Percentiles rank a stretch among this genome's conserved stretches.
Conservation (phyloP, 2,888 invertebrate genomes). For the Xestoiulus laeticollis region DNA sequence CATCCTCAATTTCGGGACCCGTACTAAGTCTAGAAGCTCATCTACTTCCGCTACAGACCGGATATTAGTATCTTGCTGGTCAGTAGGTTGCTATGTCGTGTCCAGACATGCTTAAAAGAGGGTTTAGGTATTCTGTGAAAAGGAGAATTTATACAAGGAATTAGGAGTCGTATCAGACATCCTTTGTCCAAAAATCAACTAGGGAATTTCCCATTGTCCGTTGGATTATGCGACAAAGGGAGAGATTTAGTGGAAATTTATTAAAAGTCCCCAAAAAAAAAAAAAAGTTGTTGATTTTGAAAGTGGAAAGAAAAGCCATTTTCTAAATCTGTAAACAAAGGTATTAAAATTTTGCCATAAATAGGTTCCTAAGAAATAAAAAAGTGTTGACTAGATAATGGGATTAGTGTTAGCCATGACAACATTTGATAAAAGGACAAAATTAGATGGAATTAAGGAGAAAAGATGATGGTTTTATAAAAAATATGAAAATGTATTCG, state of each 20-base stretch:
- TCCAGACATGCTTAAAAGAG: background rate
- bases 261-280: background rate
- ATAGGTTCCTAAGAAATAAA: background rate
- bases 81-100: background rate
- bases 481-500: no score
- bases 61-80: background rate
- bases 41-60: background rate
- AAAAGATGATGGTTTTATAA: no score
- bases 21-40: background rate
- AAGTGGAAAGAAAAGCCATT: background rate
- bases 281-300: no score
- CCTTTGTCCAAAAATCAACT: background rate
- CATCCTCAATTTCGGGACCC: background rate
- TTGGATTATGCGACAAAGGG: background rate
- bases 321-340: background rate
- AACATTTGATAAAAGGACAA: no score
- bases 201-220: background rate
- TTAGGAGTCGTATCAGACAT: background rate
- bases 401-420: no score
- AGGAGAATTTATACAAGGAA: background rate
- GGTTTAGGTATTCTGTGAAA: background rate
- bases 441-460: no score
- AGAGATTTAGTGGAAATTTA: background rate
- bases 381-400: no score
- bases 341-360: background rate